A percentile compares a stretch with the other conserved stretches of the same genome.
Evolutionary conservation across 2,113 vertebrate genomes (phyloP).

Genomic region (Eulacestoma nigropectus): DNA sequence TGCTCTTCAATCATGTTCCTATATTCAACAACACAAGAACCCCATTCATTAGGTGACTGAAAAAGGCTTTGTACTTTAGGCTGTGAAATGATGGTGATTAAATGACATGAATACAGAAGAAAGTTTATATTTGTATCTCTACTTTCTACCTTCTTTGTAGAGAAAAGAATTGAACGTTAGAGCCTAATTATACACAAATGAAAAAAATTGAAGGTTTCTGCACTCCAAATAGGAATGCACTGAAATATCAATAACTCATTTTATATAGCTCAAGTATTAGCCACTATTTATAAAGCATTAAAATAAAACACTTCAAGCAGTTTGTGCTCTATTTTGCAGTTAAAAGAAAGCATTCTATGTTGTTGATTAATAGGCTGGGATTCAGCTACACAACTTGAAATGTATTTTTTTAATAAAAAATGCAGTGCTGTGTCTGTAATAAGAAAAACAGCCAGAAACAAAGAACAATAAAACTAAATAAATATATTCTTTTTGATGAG

Average conservation of each 20-base stretch:
- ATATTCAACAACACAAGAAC: not conserved
- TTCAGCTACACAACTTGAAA: not conserved
- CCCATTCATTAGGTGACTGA: not conserved
- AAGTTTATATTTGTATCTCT: not conserved
- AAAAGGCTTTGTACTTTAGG: not conserved
- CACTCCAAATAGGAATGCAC: not conserved
- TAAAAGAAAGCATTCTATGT: not conserved
- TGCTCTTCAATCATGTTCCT: not conserved
- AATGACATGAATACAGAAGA: not conserved
- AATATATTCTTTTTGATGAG: not conserved
- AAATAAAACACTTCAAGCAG: not conserved
- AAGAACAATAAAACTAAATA: not conserved
- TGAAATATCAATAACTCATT: constrained; percentile 35
- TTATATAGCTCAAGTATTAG: not conserved
- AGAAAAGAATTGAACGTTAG: constrained; percentile 43
- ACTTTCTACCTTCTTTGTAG: not conserved
- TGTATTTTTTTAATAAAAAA: not conserved
- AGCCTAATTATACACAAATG: not conserved
- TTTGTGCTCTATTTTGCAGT: not conserved
- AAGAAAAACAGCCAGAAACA: not conserved
- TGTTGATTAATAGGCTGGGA: not conserved
- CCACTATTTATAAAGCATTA: not conserved
- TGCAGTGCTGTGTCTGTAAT: not conserved
- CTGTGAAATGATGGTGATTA: not conserved
- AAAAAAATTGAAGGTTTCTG: not conserved